A percentile compares a stretch with the other conserved stretches of the same genome.
These are phyloP conservation scores for Gasterosteus aculeatus DNA, from an alignment of 2,113 vertebrate species.

Conservation along the genomic window DNA sequence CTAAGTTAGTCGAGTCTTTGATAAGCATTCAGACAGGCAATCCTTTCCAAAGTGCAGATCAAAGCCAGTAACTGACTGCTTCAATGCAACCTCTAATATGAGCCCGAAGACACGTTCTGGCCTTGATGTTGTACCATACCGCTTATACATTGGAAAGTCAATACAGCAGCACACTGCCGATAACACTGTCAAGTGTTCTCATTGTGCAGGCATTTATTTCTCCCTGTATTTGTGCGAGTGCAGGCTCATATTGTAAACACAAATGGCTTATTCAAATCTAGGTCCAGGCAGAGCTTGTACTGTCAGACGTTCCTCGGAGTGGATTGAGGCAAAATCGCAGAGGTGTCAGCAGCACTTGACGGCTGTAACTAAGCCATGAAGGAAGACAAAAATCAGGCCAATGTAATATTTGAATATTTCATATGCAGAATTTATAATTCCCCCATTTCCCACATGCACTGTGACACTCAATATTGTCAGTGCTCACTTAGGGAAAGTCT, in stretches of 20 bases:
- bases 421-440: conserved; percentile 52
- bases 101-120: conserved; percentile 78
- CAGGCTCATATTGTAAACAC: conserved; percentile 79
- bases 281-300: conserved; percentile 60
- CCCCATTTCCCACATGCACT: conserved; percentile 10
- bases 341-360: conserved; percentile 68
- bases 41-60: conserved; percentile 83
- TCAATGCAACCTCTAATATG: conserved; percentile 80
- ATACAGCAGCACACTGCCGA: conserved; percentile 71
- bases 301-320: conserved; percentile 70
- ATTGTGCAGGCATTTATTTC: conserved; percentile 73
- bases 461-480: not conserved
- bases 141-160: conserved; percentile 80
- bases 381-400: conserved; percentile 64
- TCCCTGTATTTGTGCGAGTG: conserved; percentile 68
- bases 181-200: conserved; percentile 76
- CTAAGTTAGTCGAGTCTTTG: conserved; percentile 76
- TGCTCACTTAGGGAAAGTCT: not conserved
- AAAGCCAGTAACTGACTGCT: conserved; percentile 80
- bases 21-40: conserved; percentile 80
- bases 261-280: conserved; percentile 81
- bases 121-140: conserved; percentile 80
- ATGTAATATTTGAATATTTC: conserved; percentile 43
- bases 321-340: conserved; percentile 73
- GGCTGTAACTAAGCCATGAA: conserved; percentile 63